Base-by-base conservation (phyloP, 2,797 vertebrate genomes). In the Alcedo atthis region DNA sequence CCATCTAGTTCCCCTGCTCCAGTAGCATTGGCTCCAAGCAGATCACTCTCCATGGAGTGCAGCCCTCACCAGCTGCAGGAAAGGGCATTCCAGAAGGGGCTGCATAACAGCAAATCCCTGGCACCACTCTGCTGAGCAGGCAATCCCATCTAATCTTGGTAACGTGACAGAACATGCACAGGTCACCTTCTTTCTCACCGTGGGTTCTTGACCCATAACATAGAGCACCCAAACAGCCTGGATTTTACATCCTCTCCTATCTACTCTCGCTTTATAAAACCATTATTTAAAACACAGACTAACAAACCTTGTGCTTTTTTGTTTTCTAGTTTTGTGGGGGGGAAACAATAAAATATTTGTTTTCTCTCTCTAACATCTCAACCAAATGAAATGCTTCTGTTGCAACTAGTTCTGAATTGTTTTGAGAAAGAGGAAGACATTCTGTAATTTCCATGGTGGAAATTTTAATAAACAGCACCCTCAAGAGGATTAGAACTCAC, bases 391-490 rank as follows among this genome's bases (percentile, higher is more conserved):
- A 45, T 45, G 17, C 4, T 45, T 45, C 18, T 45, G 43, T 19
- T 45, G 43, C 43, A 87, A 71, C 43, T 68, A 75, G 61, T 83
- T 90, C 49, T 62, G 32, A 81, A 64, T 28, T 76, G 61, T 74
- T 94, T 80, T 2, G 2, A 61, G 49, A 86, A 95, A 90, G 53
- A 79, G 28, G 24, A 90, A 89, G 74, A 81, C 37, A 61, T 3
- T 83, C 48, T 53, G 26, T 85, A 79, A 94, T 92, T 90, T 90
- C 85, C 75, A 84, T 40, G 59, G 71, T 95, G 61, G 83, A 96
- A 96, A 96, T 95, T 94, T 96, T 96, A 96, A 96, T 95, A 96
- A 96, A 96, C 95, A 95, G 95, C 95, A 96, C 94, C 95, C 95
- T 96, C 94, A 96, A 95, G 95, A 95, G 95, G 94, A 95, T 95